phyloP scores from a whole-genome alignment of 2,113 vertebrate genomes.

The Pelecanoides urinatrix region DNA sequence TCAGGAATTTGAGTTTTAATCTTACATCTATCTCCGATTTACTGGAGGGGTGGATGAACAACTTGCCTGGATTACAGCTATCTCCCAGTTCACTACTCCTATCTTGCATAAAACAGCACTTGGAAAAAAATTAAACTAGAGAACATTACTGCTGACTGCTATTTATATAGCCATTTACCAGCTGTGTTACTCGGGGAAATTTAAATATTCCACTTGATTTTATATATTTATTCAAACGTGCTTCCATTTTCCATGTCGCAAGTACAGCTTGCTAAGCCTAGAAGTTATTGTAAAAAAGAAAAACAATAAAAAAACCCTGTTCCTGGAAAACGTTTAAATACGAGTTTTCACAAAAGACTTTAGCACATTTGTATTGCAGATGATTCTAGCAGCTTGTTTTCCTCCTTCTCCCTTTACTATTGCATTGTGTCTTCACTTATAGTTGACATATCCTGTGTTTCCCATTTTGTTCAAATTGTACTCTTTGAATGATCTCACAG shows the following conservation, averaged over 20 bases:
- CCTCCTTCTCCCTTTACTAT: background rate
- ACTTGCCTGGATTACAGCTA: background rate
- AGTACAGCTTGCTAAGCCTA: background rate
- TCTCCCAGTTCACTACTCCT: background rate
- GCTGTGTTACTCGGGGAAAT: background rate
- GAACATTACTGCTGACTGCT: background rate
- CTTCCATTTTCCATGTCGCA: background rate
- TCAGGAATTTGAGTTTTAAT: background rate
- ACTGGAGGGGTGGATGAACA: background rate
- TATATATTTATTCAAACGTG: background rate
- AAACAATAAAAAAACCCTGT: background rate
- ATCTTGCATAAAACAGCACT: background rate
- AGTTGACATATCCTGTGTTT: background rate
- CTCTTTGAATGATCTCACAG: background rate
- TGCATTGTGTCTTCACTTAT: background rate
- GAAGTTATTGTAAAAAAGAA: background rate
- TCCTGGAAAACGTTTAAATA: background rate
- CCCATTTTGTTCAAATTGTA: background rate
- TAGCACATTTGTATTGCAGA: background rate
- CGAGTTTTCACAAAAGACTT: background rate
- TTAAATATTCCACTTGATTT: background rate
- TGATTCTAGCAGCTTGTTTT: background rate
- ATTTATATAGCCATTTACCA: background rate
- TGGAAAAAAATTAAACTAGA: background rate
- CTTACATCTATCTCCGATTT: background rate